phyloP scores from a whole-genome alignment of 2,113 vertebrate genomes.

The Toxostoma redivivum region DNA sequence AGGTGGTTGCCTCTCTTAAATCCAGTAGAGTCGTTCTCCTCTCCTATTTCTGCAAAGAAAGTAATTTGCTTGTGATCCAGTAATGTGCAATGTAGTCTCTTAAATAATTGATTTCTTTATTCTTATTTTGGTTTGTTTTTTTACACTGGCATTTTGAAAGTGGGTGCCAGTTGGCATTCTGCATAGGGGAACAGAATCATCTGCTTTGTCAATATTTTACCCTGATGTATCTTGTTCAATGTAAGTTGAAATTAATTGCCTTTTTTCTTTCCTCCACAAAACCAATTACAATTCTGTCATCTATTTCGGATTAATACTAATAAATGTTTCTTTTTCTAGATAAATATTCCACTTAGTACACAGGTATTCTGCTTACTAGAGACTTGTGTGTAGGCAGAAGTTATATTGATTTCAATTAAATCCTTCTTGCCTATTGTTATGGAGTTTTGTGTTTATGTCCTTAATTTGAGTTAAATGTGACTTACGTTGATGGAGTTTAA shows the following conservation, averaged over 20 bases:
- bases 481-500: not conserved
- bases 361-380: not conserved
- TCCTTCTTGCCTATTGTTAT: not conserved
- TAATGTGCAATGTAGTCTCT: not conserved
- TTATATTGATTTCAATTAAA: not conserved
- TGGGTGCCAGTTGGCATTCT: slow-evolving; percentile 55
- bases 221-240: slow-evolving; percentile 54
- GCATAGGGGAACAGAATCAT: slow-evolving; percentile 15
- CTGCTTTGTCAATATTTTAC: slow-evolving; percentile 63
- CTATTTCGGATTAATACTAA: slow-evolving; percentile 3
- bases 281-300: slow-evolving; percentile 14
- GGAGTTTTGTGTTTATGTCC: not conserved
- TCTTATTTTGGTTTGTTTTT: not conserved
- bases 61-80: not conserved
- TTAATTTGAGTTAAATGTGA: not conserved
- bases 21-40: not conserved
- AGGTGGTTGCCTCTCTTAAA: not conserved
- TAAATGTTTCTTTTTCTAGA: not conserved
- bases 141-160: slow-evolving; percentile 5
- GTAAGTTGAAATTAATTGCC: slow-evolving; percentile 63
- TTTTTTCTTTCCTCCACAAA: slow-evolving; percentile 42
- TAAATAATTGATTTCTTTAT: not conserved
- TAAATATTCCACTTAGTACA: not conserved
- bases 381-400: not conserved
- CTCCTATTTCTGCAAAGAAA: not conserved